Conservation (phyloP, 2,888 invertebrate genomes). For the Hemithea aestivaria region DNA sequence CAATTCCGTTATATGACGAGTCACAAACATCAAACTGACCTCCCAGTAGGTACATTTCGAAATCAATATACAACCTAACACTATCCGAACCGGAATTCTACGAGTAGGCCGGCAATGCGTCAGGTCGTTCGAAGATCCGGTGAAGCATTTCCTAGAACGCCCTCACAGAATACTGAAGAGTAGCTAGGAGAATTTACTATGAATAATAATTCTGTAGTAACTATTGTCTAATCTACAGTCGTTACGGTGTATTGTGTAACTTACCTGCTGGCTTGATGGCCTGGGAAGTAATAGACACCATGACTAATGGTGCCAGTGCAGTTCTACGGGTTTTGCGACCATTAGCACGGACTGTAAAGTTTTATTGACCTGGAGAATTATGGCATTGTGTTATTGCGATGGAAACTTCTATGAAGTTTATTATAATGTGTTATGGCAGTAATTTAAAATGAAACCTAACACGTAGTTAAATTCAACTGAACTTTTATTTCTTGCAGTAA, state of each 20-base stretch:
- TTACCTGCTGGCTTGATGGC: constrained; percentile 1
- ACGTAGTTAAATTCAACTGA: too few species aligned
- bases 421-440: too few species aligned
- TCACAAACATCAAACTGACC: constrained; percentile 6
- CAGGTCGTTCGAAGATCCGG: constrained; percentile 34
- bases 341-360: too few species aligned
- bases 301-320: constrained; percentile 10
- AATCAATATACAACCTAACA: constrained; percentile 22
- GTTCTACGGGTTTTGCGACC: not conserved
- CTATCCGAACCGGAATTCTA: constrained; percentile 31
- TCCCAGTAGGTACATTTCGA: not conserved
- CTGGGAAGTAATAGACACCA: constrained; percentile 4
- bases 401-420: too few species aligned
- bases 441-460: too few species aligned
- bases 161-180: too few species aligned
- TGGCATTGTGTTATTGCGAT: too few species aligned
- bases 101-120: constrained; percentile 33
- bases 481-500: too few species aligned
- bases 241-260: constrained; percentile 10
- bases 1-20: constrained; percentile 3
- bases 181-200: too few species aligned
- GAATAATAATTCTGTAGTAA: constrained; percentile 12
- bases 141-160: constrained; percentile 30
- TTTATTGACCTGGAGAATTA: too few species aligned
- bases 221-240: constrained; percentile 4